Percentiles rank a stretch among this genome's conserved stretches.
phyloP scores from a whole-genome alignment of 2,113 vertebrate species.

The pig (Sus scrofa) region DNA sequence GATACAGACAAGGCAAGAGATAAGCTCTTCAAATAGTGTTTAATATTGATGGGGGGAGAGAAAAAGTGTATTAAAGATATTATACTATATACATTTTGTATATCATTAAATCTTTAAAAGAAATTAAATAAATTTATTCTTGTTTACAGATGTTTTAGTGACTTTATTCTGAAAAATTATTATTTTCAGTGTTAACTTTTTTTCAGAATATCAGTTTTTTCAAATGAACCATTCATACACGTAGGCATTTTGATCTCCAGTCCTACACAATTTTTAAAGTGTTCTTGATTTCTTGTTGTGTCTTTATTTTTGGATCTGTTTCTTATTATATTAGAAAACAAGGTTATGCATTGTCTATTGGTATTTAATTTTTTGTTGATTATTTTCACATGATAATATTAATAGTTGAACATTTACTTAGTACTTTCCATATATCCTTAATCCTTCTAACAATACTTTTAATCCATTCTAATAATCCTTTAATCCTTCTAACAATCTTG shows the following conservation, averaged over 20 bases:
- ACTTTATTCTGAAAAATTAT: conserved; percentile 55
- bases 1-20: conserved; percentile 96
- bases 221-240: neutral
- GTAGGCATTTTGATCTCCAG: neutral
- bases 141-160: conserved; percentile 87
- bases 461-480: too few species aligned
- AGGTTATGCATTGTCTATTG: neutral
- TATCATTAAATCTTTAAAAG: conserved; percentile 99
- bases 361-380: conserved; percentile 10
- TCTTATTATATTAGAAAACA: neutral
- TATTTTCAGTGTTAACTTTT: neutral
- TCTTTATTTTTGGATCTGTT: neutral
- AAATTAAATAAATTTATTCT: conserved; percentile 93
- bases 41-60: conserved; percentile 92
- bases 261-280: neutral
- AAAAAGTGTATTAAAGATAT: conserved; percentile 92
- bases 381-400: conserved; percentile 46
- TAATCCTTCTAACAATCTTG: neutral
- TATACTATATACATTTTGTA: conserved; percentile 98
- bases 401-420: neutral
- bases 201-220: neutral
- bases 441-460: neutral
- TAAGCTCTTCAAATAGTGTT: conserved; percentile 94
- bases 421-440: neutral
- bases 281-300: conserved; percentile 3